These are phyloP conservation scores for Diuraphis noxia DNA, from an alignment of 1,140 invertebrate species.

Conservation along the genomic window DNA sequence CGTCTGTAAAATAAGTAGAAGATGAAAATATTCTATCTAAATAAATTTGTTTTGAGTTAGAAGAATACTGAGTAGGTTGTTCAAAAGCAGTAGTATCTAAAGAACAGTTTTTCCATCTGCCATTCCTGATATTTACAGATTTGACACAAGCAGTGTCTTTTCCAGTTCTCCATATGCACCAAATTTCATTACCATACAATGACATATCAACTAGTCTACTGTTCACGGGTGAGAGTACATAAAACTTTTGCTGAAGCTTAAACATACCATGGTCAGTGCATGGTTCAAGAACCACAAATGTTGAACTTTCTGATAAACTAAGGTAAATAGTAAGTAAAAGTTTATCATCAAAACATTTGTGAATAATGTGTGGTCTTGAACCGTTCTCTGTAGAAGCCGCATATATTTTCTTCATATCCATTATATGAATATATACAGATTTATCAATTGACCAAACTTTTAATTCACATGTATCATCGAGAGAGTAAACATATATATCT, in stretches of 20 bases:
- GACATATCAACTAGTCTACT: constrained; percentile 46
- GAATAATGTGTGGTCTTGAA: constrained; percentile 51
- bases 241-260: constrained; percentile 49
- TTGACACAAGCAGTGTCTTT: constrained; percentile 39
- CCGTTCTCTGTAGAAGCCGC: constrained; percentile 27
- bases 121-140: constrained; percentile 23
- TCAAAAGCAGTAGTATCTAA: constrained; percentile 43
- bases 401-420: constrained; percentile 50
- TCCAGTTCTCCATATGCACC: constrained; percentile 52
- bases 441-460: constrained; percentile 51
- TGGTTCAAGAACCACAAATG: constrained; percentile 45
- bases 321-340: constrained; percentile 47
- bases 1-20: constrained; percentile 36
- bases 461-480: constrained; percentile 43
- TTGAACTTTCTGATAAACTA: constrained; percentile 42
- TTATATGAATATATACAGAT: constrained; percentile 47
- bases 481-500: constrained; percentile 47
- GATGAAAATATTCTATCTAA: constrained; percentile 48
- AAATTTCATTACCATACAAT: constrained; percentile 40
- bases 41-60: constrained; percentile 36
- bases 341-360: constrained; percentile 33
- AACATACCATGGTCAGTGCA: constrained; percentile 37
- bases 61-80: neutral
- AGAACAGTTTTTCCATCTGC: constrained; percentile 35
- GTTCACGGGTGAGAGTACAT: neutral